Evolutionary conservation across 2,888 invertebrate genomes (phyloP).

Genomic region (Balanococcus diminutus): DNA sequence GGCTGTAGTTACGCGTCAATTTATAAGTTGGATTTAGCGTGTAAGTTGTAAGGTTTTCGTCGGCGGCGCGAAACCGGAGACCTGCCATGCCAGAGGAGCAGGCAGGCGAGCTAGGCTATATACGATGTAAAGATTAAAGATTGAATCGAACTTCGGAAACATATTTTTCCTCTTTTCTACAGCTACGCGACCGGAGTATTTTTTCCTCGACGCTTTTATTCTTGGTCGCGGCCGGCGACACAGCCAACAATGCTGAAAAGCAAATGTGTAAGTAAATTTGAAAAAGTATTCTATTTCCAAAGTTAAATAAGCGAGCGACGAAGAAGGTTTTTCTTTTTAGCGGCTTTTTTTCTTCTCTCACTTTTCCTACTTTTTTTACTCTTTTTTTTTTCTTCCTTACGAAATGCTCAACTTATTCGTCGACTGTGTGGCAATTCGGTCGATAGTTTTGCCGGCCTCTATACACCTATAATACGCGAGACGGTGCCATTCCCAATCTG

Average conservation of each 20-base stretch:
- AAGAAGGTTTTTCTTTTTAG: conserved; percentile 42
- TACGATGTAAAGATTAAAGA: conserved; percentile 48
- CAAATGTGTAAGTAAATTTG: conserved; percentile 53
- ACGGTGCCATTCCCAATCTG: not conserved
- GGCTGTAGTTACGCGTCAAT: not conserved
- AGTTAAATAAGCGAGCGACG: conserved; percentile 44
- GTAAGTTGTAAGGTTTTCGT: not conserved
- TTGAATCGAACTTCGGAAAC: conserved; percentile 38
- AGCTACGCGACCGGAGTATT: not conserved
- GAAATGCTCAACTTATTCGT: not conserved
- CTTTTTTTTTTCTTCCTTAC: not conserved
- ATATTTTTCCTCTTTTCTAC: conserved; percentile 30
- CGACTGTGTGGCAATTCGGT: conserved; percentile 46
- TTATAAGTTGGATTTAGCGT: conserved; percentile 5
- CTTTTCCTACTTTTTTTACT: not conserved
- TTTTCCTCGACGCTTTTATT: conserved; percentile 13
- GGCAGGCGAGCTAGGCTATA: not conserved
- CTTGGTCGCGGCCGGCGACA: not conserved
- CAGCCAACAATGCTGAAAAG: conserved; percentile 3
- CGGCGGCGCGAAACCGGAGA: not conserved
- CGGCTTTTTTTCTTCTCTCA: not conserved
- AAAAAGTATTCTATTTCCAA: conserved; percentile 49
- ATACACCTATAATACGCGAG: not conserved
- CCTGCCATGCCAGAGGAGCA: not conserved
- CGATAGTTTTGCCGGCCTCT: conserved; percentile 50